These are phyloP conservation scores for Eurystomus glaucurus DNA, from an alignment of 2,797 vertebrate genomes.

Conservation along the genomic window DNA sequence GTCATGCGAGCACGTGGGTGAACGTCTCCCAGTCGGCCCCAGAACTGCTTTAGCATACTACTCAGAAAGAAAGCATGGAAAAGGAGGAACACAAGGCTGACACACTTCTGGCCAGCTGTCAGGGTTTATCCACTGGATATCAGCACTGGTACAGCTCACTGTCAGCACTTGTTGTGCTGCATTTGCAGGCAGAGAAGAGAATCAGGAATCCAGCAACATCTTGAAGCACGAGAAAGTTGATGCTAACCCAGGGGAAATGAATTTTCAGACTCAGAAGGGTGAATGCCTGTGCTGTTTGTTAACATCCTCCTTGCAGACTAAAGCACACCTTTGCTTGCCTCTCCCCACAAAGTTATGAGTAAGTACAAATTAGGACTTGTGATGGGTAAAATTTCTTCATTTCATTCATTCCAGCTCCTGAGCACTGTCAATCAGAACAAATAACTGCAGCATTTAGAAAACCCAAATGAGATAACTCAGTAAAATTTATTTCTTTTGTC, in stretches of 20 bases:
- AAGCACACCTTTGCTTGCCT: neutral
- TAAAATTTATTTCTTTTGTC: neutral
- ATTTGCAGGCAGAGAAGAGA: neutral
- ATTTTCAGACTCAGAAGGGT: neutral
- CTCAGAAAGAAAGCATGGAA: neutral
- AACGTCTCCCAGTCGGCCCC: neutral
- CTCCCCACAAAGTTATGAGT: neutral
- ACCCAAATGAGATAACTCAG: neutral
- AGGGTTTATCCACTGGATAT: neutral
- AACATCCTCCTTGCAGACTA: neutral
- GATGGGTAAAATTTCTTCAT: neutral
- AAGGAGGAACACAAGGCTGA: neutral
- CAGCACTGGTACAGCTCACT: neutral
- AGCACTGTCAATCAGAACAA: neutral
- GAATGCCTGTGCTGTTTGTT: neutral
- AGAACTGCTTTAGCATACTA: neutral
- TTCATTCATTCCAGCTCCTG: neutral
- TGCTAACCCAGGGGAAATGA: neutral
- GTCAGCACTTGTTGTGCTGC: neutral
- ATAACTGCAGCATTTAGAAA: neutral
- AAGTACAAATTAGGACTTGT: neutral
- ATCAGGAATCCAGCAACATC: neutral
- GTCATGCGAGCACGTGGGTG: accelerated
- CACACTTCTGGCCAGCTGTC: neutral
- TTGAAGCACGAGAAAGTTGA: neutral